These are phyloP conservation scores for Microctonus hyperodae DNA, from an alignment of 2,888 invertebrate genomes.

Conservation along the genomic window DNA sequence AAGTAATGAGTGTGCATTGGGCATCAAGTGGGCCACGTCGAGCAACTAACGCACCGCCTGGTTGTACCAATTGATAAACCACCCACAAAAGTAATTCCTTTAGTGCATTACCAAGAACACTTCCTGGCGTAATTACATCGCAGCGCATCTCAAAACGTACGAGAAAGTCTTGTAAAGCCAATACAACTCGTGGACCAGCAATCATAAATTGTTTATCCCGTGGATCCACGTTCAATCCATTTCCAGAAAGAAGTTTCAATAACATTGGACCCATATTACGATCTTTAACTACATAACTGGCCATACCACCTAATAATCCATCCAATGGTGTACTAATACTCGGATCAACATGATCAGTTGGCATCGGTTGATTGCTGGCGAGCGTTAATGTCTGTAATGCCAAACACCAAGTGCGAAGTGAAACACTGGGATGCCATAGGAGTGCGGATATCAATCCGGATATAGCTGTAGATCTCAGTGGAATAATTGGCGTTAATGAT, in stretches of 20 bases:
- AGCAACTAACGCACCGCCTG: slow-evolving; percentile 71
- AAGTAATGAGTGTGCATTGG: slow-evolving; percentile 75
- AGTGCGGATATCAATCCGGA: slow-evolving; percentile 72
- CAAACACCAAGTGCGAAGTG: slow-evolving; percentile 80
- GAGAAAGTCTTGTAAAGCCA: slow-evolving; percentile 75
- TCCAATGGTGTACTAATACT: slow-evolving; percentile 53
- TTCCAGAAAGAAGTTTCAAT: slow-evolving; percentile 73
- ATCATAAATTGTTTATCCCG: slow-evolving; percentile 67
- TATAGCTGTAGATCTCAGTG: slow-evolving; percentile 71
- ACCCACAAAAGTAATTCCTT: slow-evolving; percentile 75
- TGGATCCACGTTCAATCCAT: slow-evolving; percentile 65
- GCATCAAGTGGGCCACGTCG: slow-evolving; percentile 77
- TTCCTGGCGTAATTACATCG: slow-evolving; percentile 68
- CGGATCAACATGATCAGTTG: slow-evolving; percentile 50
- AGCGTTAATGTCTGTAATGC: slow-evolving; percentile 79
- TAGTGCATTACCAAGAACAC: slow-evolving; percentile 66
- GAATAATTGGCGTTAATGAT: slow-evolving; percentile 70
- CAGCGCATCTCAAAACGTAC: slow-evolving; percentile 73
- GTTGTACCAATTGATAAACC: slow-evolving; percentile 75
- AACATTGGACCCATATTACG: slow-evolving; percentile 74
- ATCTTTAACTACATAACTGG: slow-evolving; percentile 71
- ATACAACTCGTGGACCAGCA: slow-evolving; percentile 80
- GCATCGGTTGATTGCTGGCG: slow-evolving; percentile 71
- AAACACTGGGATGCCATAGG: slow-evolving; percentile 73
- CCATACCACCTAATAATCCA: slow-evolving; percentile 67